phyloP scores from a whole-genome alignment of 1,140 invertebrate species.

The Saccostrea echinata region DNA sequence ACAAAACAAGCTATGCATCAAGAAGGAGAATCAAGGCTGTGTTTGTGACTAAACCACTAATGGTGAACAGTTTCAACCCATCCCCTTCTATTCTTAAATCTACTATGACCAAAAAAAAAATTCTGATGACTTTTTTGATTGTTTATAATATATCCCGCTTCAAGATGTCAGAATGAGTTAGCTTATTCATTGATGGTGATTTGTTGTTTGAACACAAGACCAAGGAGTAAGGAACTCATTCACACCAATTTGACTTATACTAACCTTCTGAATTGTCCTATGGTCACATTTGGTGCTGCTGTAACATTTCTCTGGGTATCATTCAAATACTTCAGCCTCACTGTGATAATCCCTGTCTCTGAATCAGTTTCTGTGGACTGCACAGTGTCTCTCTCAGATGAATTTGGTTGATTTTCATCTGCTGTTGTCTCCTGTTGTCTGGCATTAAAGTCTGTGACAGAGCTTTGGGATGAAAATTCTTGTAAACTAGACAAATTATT shows the following conservation, averaged over 20 bases:
- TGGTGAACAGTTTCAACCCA: too few relatives aligned
- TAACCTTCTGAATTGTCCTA: conserved; percentile 94
- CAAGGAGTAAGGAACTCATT: too few relatives aligned
- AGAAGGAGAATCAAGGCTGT: too few relatives aligned
- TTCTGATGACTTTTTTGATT: too few relatives aligned
- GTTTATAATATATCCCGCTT: too few relatives aligned
- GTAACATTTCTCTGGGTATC: conserved; percentile 91
- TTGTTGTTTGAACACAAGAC: too few relatives aligned
- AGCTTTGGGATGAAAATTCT: not conserved
- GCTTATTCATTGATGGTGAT: too few relatives aligned
- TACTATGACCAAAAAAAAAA: too few relatives aligned
- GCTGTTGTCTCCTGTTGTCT: not conserved
- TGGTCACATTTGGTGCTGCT: conserved; percentile 86
- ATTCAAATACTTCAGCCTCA: conserved; percentile 92
- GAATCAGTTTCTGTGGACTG: not conserved
- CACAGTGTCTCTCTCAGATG: not conserved
- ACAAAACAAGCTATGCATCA: too few relatives aligned
- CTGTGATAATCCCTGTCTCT: conserved; percentile 83
- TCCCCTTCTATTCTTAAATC: too few relatives aligned
- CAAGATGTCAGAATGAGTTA: too few relatives aligned
- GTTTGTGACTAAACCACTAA: too few relatives aligned
- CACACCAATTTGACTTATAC: not conserved
- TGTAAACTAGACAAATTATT: not conserved
- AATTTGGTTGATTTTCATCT: not conserved
- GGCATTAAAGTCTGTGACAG: not conserved